Conservation (phyloP, 2,797 vertebrate species). For the Okamejei kenojei region DNA sequence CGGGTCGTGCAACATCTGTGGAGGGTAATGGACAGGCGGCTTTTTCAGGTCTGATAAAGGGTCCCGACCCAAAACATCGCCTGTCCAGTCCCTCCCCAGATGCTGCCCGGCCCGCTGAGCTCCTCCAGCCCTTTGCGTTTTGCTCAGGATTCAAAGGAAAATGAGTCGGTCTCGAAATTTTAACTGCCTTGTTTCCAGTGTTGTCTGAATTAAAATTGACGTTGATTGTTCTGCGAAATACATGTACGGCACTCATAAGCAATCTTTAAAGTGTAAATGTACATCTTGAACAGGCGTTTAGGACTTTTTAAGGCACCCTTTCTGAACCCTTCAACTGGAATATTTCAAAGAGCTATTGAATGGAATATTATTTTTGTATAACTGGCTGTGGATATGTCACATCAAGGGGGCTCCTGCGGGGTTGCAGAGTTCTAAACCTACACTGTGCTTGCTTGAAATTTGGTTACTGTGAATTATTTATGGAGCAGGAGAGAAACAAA, state of each 20-base stretch:
- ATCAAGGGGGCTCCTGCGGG: background rate
- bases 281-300: background rate
- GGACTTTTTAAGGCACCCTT: background rate
- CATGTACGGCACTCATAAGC: background rate
- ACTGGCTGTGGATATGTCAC: background rate
- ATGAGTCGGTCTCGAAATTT: background rate
- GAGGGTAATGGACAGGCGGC: no score
- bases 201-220: background rate
- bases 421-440: background rate
- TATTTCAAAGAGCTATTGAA: background rate
- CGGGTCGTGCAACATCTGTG: no score
- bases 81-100: no score
- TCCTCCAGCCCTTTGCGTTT: no score
- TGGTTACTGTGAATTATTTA: background rate
- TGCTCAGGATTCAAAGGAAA: background rate
- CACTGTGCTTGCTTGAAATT: background rate
- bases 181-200: background rate
- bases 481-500: conserved; percentile 16
- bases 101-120: no score
- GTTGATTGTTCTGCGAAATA: background rate
- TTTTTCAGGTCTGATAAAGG: no score
- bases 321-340: background rate
- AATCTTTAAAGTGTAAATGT: background rate
- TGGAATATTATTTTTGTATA: background rate
- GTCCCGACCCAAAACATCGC: no score